Evolutionary conservation across 1,140 invertebrate genomes (phyloP), one percentile per base, ranked within the genome.

Genomic region (Zaprionus taronus): DNA sequence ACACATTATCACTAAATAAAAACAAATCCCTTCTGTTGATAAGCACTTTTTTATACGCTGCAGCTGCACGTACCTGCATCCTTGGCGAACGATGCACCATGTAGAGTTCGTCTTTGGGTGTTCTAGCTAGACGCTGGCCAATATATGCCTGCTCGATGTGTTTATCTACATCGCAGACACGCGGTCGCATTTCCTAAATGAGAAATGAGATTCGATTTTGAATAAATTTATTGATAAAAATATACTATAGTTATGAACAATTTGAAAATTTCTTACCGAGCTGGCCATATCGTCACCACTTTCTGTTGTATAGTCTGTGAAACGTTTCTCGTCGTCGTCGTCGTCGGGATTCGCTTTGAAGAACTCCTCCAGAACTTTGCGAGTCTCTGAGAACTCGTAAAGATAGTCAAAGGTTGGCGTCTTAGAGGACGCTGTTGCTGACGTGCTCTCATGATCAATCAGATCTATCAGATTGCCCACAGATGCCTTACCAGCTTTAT

Each of bases 341-440:
- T 95, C 95, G 28, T 94, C 94, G 28, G 94, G 93, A 72, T 95
- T 93, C 4, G 96, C 96, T 92, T 97, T 97, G 93, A 98, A 98
- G 93, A 98, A 98, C 93, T 98, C 97, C 91, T 98, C 97, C 15
- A 98, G 93, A 34, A 98, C 97, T 94, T 98, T 98, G 58, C 97
- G 94, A 14, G 97, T 98, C 93, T 98, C 97, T 1, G 97, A 98
- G 93, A 98, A 98, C 91, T 98, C 97, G 92, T 98, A 98, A 41
- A 97, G 93, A 93, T 97, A 97, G 93, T 97, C 96, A 91, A 97
- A 97, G 4, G 96, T 95, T 22, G 94, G 93, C 12, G 94, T 94
- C 44, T 93, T 93, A 2, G 66, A 44, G 26, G 51, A 17, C 14
- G 57, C 53, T 5, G 66, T 65, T n/a, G 67, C 49, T n/a, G 53